Base-by-base conservation (phyloP, 2,888 invertebrate genomes). In the Petrolisthes cinctipes region DNA sequence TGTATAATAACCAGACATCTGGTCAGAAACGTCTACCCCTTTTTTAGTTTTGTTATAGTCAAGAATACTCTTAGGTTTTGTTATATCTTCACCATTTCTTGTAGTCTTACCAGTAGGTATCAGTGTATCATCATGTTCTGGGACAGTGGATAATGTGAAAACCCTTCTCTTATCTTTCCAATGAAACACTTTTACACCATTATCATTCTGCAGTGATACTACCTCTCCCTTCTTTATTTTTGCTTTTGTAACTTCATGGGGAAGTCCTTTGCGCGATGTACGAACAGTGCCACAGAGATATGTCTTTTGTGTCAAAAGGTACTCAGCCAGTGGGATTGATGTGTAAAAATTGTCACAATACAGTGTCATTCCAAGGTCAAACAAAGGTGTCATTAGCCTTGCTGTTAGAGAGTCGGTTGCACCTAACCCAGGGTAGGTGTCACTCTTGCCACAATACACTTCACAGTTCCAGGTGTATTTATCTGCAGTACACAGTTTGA, bases 161-260 rank as follows among this genome's bases (percentile, higher is more conserved):
- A 87, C 82, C 82, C 56, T 73, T 20, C 87, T 54, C 23, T 84
- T 68, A 75, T 87, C 87, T 80, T 84, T 84, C 81, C 84, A 88
- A 5, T 84, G 79, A n/a, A 81, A 80, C 1, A 88, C 75, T 80
- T 88, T 84, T 11, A 84, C 57, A 14, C 73, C 83, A 17, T 81
- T 66, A 5, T 61, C 14, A 82, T 66, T 88, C 51, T 82, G n/a
- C 5, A 82, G 37, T 20, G 85, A 51, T 17, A 5, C 68, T 9
- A 88, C 66, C 82, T 85, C 75, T 0, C 88, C 82, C 76, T 56
- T 88, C 51, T 88, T 88, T 2, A 85, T 17, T 86, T 86, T 86
- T 56, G 56, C 53, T 51, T 68, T 56, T 11, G 61, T 81, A 11
- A 86, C 86, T 73, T 56, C 57, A 53, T 80, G 37, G n/a, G 85